Evolutionary conservation across 2,797 vertebrate species (phyloP).

Genomic region (Chaetodon trifasciatus): DNA sequence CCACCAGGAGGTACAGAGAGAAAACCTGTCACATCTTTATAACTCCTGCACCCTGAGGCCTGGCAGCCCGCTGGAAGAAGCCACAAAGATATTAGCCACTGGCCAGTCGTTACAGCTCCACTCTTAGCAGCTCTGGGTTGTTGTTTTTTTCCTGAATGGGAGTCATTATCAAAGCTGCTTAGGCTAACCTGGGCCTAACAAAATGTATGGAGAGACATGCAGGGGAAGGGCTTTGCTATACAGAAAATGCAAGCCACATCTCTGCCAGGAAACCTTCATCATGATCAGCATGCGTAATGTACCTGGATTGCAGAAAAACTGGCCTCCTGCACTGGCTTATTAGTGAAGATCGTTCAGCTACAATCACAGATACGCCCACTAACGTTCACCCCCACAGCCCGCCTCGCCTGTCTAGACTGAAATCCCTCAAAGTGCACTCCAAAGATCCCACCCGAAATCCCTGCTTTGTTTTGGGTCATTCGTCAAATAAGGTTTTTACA

Average conservation of each 20-base stretch:
- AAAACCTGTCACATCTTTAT: constrained; percentile 55
- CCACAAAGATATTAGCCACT: constrained; percentile 52
- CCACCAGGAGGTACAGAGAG: constrained; percentile 35
- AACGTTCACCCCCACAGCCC: constrained; percentile 19
- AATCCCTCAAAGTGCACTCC: constrained; percentile 25
- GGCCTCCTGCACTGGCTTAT: constrained; percentile 22
- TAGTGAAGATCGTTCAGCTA: constrained; percentile 13
- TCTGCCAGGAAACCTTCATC: constrained; percentile 18
- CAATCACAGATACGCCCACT: constrained; percentile 25
- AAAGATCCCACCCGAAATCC: constrained; percentile 4
- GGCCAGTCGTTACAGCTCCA: constrained; percentile 38
- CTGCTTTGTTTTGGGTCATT: constrained; percentile 30
- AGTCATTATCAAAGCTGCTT: constrained; percentile 25
- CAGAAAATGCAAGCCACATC: not conserved
- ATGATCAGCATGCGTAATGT: constrained; percentile 26
- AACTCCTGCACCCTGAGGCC: constrained; percentile 42
- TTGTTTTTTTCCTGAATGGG: not conserved
- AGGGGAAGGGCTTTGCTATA: not conserved
- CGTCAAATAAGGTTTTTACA: constrained; percentile 43
- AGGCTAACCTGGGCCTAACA: not conserved
- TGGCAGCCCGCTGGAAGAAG: constrained; percentile 33
- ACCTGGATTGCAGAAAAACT: constrained; percentile 47
- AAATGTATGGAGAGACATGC: not conserved
- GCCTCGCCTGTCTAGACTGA: constrained; percentile 15
- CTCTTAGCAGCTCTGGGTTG: constrained; percentile 4